Base-by-base conservation (phyloP, 1,140 invertebrate genomes). In the Helicoverpa armigera region DNA sequence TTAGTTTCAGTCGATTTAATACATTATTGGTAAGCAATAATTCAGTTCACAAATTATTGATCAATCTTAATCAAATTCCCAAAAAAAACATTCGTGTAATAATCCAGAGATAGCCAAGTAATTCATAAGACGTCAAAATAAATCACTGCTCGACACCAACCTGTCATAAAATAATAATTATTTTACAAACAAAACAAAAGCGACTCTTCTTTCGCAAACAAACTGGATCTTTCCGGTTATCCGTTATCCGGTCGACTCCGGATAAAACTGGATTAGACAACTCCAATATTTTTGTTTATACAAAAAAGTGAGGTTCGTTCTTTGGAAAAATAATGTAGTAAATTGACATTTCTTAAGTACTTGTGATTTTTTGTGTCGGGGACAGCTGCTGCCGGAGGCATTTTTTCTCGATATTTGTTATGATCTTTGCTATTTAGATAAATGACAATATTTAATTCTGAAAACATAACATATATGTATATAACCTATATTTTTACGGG, bases 241-340 rank as follows among this genome's bases (percentile, higher is more conserved):
- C 69, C 69, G 29, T 56, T 73, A 73, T 73, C 70, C 54, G 69
- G 69, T 72, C 31, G 50, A 54, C 14, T 23, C 65, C 69, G 53
- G 53, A 73, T 73, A 35, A 56, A 73, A 73, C 70, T 35, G 70
- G 70, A 73, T 73, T 73, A 73, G 70, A 73, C 70, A 58, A 73
- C 16, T 73, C 31, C 53, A 58, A 73, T 58, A 73, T 73, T 53
- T 72, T 72, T 72, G 69, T 72, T 72, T 54, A 54, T 48, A 53
- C 35, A 31, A 72, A 72, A 72, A 31, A 23, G 18, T 18, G 53
- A 72, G 2, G 16, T 53, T 72, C 69, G 50, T 69, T 43, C 16
- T 43, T 18, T 54, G 29, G 23, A 54, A 31, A 72, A 72, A 54
- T 54, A 72, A 72, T 72, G 53, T 53, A 72, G 50, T 31, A 10